Percentiles rank a stretch among this genome's conserved stretches.
phyloP scores from a whole-genome alignment of 1,140 invertebrate genomes.

The Teleopsis dalmanni region DNA sequence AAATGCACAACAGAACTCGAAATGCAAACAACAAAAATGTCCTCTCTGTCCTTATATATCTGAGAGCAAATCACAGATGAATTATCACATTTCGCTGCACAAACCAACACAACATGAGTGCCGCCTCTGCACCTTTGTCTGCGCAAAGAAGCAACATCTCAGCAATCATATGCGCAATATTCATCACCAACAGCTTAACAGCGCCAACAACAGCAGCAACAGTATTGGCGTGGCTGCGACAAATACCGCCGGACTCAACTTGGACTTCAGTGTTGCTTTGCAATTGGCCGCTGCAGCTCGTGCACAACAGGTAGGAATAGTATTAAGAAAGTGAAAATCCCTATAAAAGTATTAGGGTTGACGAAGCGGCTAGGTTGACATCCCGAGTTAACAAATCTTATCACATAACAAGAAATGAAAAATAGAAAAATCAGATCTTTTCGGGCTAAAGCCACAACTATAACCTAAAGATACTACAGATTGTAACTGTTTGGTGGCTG shows the following conservation, averaged over 20 bases:
- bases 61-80: conserved; percentile 74
- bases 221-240: conserved; percentile 42
- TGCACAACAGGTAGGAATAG: conserved; percentile 11
- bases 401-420: no score
- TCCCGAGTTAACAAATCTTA: no score
- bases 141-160: conserved; percentile 69
- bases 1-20: conserved; percentile 21
- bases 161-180: conserved; percentile 60
- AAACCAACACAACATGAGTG: conserved; percentile 69
- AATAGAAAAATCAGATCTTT: no score
- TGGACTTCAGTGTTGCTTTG: conserved; percentile 12
- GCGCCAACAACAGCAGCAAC: not conserved
- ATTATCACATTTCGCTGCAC: conserved; percentile 81
- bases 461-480: no score
- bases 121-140: conserved; percentile 72
- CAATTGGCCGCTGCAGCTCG: conserved; percentile 11
- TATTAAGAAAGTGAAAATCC: not conserved
- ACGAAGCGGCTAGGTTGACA: no score
- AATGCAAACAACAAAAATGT: conserved; percentile 56
- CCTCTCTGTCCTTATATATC: conserved; percentile 69
- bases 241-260: conserved; percentile 11
- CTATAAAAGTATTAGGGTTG: no score
- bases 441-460: no score
- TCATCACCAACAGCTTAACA: conserved; percentile 27
- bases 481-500: no score